Evolutionary conservation across 2,113 vertebrate genomes (phyloP).

Genomic region (Elgaria multicarinata): DNA sequence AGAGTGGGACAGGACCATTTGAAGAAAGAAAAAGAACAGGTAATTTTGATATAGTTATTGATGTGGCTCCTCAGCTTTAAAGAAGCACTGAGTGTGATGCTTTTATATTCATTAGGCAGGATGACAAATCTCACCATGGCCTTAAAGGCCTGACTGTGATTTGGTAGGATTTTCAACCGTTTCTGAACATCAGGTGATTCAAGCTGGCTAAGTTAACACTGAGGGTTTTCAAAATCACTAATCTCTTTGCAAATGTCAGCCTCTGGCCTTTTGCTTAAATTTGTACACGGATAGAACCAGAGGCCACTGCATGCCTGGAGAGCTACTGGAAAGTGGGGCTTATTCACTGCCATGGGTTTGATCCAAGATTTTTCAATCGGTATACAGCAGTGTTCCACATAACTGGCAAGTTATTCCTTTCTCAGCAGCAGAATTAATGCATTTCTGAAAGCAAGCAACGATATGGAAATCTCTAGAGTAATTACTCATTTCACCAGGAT

Average conservation of each 20-base stretch:
- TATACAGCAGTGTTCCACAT: neutral
- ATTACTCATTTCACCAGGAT: slow-evolving; percentile 35
- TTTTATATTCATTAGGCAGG: neutral
- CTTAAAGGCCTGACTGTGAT: neutral
- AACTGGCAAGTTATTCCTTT: slow-evolving; percentile 13
- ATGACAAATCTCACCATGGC: neutral
- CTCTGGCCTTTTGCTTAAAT: slow-evolving; percentile 12
- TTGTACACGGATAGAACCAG: neutral
- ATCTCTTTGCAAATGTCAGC: slow-evolving; percentile 18
- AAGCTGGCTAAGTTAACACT: neutral
- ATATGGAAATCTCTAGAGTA: slow-evolving; percentile 34
- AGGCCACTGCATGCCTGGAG: neutral
- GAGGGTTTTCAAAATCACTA: slow-evolving; percentile 2
- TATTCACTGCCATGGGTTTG: neutral
- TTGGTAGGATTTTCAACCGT: neutral
- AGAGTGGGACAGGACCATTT: too few relatives aligned
- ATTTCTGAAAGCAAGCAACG: slow-evolving; percentile 35
- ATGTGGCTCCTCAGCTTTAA: neutral
- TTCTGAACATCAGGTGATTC: neutral
- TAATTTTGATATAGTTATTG: neutral
- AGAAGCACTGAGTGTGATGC: neutral
- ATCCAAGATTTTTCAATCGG: neutral
- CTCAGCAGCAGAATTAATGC: slow-evolving; percentile 23
- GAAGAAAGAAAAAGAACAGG: neutral
- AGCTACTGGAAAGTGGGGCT: slow-evolving; percentile 1